A percentile compares a stretch with the other conserved stretches of the same genome.
phyloP scores from a whole-genome alignment of 2,113 vertebrate genomes.

The Motacilla tschutschensis region DNA sequence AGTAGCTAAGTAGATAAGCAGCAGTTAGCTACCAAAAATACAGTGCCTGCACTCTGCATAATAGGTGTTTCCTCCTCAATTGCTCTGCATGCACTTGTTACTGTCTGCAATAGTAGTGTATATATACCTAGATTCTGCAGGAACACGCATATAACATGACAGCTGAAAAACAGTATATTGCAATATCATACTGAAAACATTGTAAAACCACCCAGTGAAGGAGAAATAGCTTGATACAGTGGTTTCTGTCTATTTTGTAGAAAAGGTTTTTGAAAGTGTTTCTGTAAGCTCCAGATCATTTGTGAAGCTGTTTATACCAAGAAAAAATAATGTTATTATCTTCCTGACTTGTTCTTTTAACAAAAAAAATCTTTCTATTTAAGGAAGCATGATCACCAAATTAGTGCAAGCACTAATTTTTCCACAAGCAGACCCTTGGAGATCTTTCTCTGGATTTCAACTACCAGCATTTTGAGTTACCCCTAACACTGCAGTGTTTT shows the following conservation, averaged over 20 bases:
- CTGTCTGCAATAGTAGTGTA: not conserved
- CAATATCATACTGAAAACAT: not conserved
- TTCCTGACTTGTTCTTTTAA: not conserved
- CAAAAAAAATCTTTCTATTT: not conserved
- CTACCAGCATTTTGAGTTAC: not conserved
- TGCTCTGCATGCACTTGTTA: not conserved
- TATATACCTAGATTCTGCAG: not conserved
- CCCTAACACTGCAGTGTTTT: not conserved
- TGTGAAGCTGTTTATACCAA: not conserved
- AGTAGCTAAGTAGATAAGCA: not conserved
- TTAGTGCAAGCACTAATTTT: not conserved
- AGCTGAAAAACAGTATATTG: not conserved
- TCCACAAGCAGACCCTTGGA: not conserved
- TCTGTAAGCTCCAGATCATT: not conserved
- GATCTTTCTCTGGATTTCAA: not conserved
- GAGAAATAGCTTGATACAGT: not conserved
- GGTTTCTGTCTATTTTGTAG: fast-evolving
- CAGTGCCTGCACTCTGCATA: not conserved
- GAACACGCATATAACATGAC: not conserved
- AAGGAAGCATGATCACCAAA: fast-evolving
- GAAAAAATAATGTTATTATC: not conserved
- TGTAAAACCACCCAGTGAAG: not conserved
- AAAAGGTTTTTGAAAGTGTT: not conserved
- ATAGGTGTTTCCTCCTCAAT: not conserved
- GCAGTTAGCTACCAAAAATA: not conserved